A percentile compares a stretch with the other conserved stretches of the same genome.
Evolutionary conservation across 2,797 vertebrate genomes (phyloP).

Genomic region (Holocentrus rufus): DNA sequence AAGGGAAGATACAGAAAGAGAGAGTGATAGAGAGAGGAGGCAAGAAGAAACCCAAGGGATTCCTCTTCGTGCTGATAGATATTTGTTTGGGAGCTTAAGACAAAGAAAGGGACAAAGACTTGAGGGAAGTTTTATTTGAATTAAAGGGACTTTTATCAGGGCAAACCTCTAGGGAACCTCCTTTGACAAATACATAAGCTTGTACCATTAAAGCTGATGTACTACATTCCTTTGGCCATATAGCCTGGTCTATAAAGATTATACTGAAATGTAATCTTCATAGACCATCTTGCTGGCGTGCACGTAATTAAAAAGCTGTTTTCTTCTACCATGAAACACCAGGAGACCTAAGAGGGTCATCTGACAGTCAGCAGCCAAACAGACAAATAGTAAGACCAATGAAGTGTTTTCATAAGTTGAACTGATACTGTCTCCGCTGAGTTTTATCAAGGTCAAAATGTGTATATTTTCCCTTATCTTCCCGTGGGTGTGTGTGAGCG

Average conservation of each 20-base stretch:
- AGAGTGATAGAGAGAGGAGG: constrained; percentile 1
- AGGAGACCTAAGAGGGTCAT: neutral
- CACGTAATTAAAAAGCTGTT: neutral
- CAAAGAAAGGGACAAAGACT: neutral
- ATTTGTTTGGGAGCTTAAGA: constrained; percentile 2
- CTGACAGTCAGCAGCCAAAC: neutral
- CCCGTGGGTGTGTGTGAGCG: neutral
- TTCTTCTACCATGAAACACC: neutral
- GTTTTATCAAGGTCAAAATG: constrained; percentile 26
- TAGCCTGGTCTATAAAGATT: neutral
- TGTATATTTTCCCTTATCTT: constrained; percentile 17
- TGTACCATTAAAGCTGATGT: no score
- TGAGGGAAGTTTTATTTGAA: neutral
- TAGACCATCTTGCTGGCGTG: constrained; percentile 10
- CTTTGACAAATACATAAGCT: neutral
- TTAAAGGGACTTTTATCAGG: neutral
- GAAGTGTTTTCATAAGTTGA: constrained; percentile 15
- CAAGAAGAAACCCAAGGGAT: constrained; percentile 2
- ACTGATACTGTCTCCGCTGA: neutral
- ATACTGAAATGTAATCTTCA: neutral
- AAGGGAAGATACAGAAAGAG: constrained; percentile 29
- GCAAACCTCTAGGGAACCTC: neutral
- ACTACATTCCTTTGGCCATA: no score
- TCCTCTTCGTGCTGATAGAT: constrained; percentile 9
- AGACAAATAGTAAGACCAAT: neutral